phyloP scores from a whole-genome alignment of 2,888 invertebrate species.

The Chironomus riparius region DNA sequence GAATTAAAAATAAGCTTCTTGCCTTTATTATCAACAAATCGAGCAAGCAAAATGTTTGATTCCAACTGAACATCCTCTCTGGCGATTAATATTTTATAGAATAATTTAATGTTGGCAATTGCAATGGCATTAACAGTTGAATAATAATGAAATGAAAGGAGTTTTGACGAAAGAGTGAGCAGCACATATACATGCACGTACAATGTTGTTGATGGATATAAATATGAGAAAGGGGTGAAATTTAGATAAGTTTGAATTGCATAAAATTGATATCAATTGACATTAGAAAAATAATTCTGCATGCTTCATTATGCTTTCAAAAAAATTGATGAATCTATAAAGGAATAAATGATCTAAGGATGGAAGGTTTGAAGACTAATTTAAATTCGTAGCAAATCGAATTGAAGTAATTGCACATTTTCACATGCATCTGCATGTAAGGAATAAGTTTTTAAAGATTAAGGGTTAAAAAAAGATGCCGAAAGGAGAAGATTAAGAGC shows the following conservation, averaged over 20 bases:
- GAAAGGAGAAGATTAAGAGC: background rate
- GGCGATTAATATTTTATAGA: background rate
- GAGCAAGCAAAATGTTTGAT: slow-evolving; percentile 8
- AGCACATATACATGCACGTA: background rate
- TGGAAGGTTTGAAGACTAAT: background rate
- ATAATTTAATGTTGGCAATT: background rate
- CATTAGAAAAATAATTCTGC: slow-evolving; percentile 13
- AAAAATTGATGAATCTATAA: background rate
- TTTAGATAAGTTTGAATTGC: slow-evolving; percentile 21
- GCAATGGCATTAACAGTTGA: background rate
- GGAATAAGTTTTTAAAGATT: background rate
- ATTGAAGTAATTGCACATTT: slow-evolving; percentile 1
- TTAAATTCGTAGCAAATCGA: slow-evolving; percentile 2
- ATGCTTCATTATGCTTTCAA: slow-evolving; percentile 13
- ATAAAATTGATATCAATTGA: slow-evolving; percentile 24
- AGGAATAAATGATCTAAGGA: background rate
- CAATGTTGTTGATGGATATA: background rate
- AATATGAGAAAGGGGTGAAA: slow-evolving; percentile 13
- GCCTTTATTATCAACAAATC: slow-evolving; percentile 10
- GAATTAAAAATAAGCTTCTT: slow-evolving; percentile 13
- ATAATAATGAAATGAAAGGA: background rate
- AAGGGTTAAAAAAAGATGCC: background rate
- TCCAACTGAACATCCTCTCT: background rate
- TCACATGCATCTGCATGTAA: slow-evolving; percentile 6
- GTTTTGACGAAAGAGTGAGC: background rate